Evolutionary conservation across 2,113 vertebrate genomes (phyloP), one percentile per base, ranked within the genome.

Genomic region (Ptilorrhoa leucosticta): DNA sequence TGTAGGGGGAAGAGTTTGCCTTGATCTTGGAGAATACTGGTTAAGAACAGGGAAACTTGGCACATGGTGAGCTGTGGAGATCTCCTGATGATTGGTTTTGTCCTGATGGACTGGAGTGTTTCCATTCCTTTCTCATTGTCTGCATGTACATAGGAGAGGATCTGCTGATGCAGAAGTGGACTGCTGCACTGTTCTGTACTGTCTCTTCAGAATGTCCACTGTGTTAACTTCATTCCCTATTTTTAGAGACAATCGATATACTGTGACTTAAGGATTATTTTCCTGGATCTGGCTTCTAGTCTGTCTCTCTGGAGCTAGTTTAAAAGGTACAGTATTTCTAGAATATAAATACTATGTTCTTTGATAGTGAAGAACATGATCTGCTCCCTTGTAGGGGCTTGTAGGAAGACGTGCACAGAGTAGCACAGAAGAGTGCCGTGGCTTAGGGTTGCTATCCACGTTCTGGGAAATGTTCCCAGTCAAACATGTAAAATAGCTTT

Each of bases 241-340:
- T 95, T 96, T 94, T 87, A 95, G 95, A 96, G 96, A 96, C 94
- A 95, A 96, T 96, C 96, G 94, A 92, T 94, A 97, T 94, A 96
- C 95, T 97, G 96, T 97, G 96, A 96, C 81, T 94, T 93, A 90
- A 80, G 86, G 92, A 61, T 96, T 95, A 47, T 73, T 95, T 92
- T 88, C 77, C 90, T 95, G 88, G 90, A 87, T 70, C 63, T 95
- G 88, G 90, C 90, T 96, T 96, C 76, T 94, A 90, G 83, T 89
- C 61, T 93, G 93, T 78, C 87, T 89, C 83, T 96, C 77, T 84
- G 94, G 90, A 96, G 92, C 93, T 90, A 88, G 90, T 87, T 83
- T 64, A 89, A 93, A 94, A 95, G 95, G 94, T 96, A 95, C 90
- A 93, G 79, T 93, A 89, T 97, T 97, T 91, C 96, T 96, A 75